Percentiles rank a stretch among this genome's conserved stretches.
Evolutionary conservation across 2,888 invertebrate species (phyloP).

Genomic region (Drosophila recens): DNA sequence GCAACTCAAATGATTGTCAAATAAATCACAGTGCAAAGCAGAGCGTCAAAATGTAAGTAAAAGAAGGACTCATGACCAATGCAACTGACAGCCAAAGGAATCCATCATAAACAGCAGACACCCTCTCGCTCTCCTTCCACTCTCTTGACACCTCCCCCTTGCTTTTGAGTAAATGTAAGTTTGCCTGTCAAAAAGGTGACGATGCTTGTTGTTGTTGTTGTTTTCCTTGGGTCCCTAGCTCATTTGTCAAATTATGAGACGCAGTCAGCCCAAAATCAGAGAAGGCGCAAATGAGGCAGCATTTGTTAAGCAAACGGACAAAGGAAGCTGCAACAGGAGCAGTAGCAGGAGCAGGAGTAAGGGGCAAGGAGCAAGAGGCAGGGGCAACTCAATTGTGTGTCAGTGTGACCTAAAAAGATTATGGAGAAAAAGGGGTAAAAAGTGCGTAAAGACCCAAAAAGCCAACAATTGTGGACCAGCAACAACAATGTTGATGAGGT

Average conservation of each 20-base stretch:
- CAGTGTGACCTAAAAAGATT: conserved; percentile 25
- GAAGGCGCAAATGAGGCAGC: conserved; percentile 74
- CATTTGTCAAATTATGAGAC: conserved; percentile 75
- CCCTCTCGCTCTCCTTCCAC: not conserved
- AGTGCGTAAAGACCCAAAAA: conserved; percentile 51
- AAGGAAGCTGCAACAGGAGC: not conserved
- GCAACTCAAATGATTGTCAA: conserved; percentile 77
- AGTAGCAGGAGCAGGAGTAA: not conserved
- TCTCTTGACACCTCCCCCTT: not conserved
- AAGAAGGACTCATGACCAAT: conserved; percentile 33
- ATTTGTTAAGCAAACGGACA: conserved; percentile 52
- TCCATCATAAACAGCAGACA: conserved; percentile 45
- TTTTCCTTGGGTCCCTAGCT: conserved; percentile 30
- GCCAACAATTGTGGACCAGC: conserved; percentile 28
- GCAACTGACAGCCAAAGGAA: conserved; percentile 52
- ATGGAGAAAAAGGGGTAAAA: conserved; percentile 34
- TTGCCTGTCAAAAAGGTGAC: conserved; percentile 74
- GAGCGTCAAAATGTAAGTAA: conserved; percentile 24
- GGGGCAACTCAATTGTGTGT: conserved; percentile 50
- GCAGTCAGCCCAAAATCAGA: conserved; percentile 64
- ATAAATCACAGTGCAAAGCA: conserved; percentile 69
- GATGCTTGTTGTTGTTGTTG: conserved; percentile 58
- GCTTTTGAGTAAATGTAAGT: conserved; percentile 32
- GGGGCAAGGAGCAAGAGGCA: not conserved
- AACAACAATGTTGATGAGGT: conserved; percentile 28